phyloP scores from a whole-genome alignment of 2,888 invertebrate species.

The Pyralis farinalis region DNA sequence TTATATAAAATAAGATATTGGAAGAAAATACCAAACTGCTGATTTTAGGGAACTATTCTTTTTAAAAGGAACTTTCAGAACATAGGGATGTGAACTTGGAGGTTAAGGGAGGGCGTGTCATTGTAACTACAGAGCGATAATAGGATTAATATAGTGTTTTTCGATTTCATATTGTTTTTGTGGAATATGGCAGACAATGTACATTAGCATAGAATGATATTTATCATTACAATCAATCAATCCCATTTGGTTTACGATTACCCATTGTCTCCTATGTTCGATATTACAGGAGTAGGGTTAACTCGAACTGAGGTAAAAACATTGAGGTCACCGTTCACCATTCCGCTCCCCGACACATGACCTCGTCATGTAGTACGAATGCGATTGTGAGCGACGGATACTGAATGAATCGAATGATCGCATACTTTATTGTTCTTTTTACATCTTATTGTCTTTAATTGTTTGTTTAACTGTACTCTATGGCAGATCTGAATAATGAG shows the following conservation, averaged over 20 bases:
- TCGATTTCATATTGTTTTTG: too few relatives aligned
- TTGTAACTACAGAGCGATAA: too few relatives aligned
- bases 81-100: too few relatives aligned
- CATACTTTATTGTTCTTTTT: constrained; percentile 29
- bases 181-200: too few relatives aligned
- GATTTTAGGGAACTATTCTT: too few relatives aligned
- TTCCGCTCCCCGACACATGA: constrained; percentile 26
- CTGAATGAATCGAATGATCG: constrained; percentile 21
- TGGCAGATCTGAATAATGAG: constrained; percentile 25
- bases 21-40: too few relatives aligned
- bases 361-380: constrained; percentile 32
- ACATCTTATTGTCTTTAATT: constrained; percentile 21
- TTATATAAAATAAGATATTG: too few relatives aligned
- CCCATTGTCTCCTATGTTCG: not conserved
- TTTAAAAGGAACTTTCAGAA: too few relatives aligned
- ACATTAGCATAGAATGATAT: too few relatives aligned
- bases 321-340: constrained; percentile 31
- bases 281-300: constrained; percentile 11
- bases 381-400: constrained; percentile 24
- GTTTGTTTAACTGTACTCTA: constrained; percentile 40
- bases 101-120: too few relatives aligned
- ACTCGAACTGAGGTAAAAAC: constrained; percentile 16
- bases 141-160: too few relatives aligned
- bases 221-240: too few relatives aligned
- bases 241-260: not conserved